These are phyloP conservation scores for Liodrosophila aerea DNA, from an alignment of 2,888 invertebrate genomes.

Conservation along the genomic window DNA sequence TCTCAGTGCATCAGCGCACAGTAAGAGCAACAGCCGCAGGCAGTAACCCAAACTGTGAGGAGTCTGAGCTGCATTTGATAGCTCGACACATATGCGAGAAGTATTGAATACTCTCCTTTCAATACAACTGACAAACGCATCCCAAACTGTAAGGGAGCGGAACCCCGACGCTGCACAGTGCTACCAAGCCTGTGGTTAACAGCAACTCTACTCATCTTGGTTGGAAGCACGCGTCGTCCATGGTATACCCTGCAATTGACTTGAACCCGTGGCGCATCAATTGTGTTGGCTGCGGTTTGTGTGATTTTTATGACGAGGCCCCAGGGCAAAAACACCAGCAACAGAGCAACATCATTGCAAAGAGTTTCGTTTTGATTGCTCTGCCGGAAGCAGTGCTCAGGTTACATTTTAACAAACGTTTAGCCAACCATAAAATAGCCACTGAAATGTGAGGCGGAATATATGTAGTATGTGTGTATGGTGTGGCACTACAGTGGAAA, in stretches of 20 bases:
- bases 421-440: constrained; percentile 61
- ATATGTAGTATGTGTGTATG: background rate
- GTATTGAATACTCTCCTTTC: constrained; percentile 42
- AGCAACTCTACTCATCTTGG: constrained; percentile 32
- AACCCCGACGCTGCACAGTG: constrained; percentile 14
- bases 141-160: constrained; percentile 12
- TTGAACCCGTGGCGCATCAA: constrained; percentile 70
- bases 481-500: constrained; percentile 17
- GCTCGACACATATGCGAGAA: constrained; percentile 31
- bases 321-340: constrained; percentile 40
- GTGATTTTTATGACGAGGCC: constrained; percentile 67
- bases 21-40: constrained; percentile 24
- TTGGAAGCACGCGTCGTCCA: constrained; percentile 35
- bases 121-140: constrained; percentile 59
- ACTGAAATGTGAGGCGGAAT: constrained; percentile 31
- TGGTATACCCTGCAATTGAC: constrained; percentile 64
- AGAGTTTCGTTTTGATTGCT: constrained; percentile 56
- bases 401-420: constrained; percentile 64
- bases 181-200: constrained; percentile 51
- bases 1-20: constrained; percentile 1
- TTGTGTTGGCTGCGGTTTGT: constrained; percentile 61
- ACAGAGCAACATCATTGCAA: constrained; percentile 5
- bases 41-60: constrained; percentile 11
- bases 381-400: constrained; percentile 65
- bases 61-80: constrained; percentile 41